Percentiles rank a stretch among this genome's conserved stretches.
Conservation (phyloP, 1,140 invertebrate genomes). For the Tetramorium alpestre region DNA sequence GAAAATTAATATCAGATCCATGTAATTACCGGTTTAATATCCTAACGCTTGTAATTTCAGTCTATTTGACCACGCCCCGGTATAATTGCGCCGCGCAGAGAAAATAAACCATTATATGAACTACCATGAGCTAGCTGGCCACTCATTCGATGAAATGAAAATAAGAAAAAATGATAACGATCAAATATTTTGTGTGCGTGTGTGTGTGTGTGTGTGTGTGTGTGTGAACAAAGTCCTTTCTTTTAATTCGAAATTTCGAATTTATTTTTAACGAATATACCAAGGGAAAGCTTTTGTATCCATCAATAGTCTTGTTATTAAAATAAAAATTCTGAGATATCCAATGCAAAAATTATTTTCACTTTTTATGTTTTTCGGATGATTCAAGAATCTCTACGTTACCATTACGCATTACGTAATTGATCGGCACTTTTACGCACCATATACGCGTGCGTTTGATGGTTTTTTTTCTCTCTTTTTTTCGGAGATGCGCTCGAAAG, state of each 20-base stretch:
- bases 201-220: too few relatives aligned
- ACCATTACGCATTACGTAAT: neutral
- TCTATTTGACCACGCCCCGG: slow-evolving; percentile 42
- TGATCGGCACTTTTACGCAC: slow-evolving; percentile 13
- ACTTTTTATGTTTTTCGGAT: neutral
- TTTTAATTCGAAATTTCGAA: too few relatives aligned
- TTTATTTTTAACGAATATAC: neutral
- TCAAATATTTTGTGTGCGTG: neutral
- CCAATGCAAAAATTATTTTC: neutral
- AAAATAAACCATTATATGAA: slow-evolving; percentile 11
- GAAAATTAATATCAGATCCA: slow-evolving; percentile 48
- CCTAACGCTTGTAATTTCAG: slow-evolving; percentile 47
- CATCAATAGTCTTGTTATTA: too few relatives aligned
- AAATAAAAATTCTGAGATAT: neutral
- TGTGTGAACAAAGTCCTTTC: neutral
- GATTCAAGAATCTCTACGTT: neutral
- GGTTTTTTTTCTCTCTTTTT: neutral
- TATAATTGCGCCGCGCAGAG: slow-evolving; percentile 14
- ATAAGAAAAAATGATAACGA: neutral
- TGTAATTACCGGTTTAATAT: slow-evolving; percentile 56
- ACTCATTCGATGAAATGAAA: neutral
- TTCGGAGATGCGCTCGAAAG: slow-evolving; percentile 12
- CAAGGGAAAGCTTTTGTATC: neutral
- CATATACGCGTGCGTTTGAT: neutral
- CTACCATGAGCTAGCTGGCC: neutral